Conservation (phyloP, 2,797 vertebrate species). For the Monodelphis domestica region DNA sequence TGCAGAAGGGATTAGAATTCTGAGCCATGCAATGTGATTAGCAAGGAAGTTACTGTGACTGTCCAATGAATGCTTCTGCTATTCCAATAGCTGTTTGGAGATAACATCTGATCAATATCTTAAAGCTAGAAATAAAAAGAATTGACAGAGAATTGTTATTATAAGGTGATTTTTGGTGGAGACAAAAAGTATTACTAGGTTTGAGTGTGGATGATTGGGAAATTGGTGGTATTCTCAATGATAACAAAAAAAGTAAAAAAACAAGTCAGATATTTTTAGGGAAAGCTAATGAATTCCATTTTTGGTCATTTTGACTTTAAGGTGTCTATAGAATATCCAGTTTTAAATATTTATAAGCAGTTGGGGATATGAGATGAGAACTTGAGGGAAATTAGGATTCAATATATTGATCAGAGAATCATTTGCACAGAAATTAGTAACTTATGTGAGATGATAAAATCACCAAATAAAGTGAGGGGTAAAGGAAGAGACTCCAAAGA, state of each 20-base stretch:
- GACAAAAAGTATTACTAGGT: not conserved
- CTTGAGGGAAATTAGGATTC: not conserved
- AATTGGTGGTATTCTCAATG: not conserved
- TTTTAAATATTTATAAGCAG: not conserved
- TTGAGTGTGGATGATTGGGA: not conserved
- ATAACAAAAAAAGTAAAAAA: not conserved
- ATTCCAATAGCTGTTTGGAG: not conserved
- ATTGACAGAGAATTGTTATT: not conserved
- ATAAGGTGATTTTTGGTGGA: not conserved
- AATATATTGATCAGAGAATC: not conserved
- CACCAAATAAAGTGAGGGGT: not conserved
- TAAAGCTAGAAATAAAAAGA: not conserved
- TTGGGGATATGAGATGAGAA: not conserved
- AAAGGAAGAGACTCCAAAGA: not conserved
- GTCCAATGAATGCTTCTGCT: not conserved
- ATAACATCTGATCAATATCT: not conserved
- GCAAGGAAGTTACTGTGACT: not conserved
- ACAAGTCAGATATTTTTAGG: not conserved
- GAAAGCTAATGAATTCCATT: not conserved
- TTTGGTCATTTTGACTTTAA: not conserved
- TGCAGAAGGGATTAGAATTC: not conserved
- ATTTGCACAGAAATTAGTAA: not conserved
- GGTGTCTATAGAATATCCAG: not conserved
- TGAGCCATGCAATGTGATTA: not conserved
- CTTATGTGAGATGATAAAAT: not conserved